phyloP scores from a whole-genome alignment of 1,140 invertebrate genomes.

The Potamilus streckersoni region DNA sequence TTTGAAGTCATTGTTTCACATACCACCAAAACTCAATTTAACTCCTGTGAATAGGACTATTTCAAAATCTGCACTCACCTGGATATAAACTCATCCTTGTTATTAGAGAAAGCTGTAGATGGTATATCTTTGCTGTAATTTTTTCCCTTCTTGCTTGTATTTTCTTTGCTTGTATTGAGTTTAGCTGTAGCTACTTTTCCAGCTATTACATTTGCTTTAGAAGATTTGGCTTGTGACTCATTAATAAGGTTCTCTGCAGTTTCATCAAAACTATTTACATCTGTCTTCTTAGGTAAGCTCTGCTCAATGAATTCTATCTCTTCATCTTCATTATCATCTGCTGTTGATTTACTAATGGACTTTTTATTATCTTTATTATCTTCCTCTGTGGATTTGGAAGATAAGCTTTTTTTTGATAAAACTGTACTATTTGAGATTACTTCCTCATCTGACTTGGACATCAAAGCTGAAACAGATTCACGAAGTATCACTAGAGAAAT shows the following conservation, averaged over 20 bases:
- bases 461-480: constrained; percentile 55
- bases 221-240: constrained; percentile 59
- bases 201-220: constrained; percentile 50
- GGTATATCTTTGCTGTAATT: constrained; percentile 59
- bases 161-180: constrained; percentile 62
- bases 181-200: constrained; percentile 49
- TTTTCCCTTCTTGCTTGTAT: constrained; percentile 58
- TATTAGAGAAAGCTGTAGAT: constrained; percentile 59
- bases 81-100: constrained; percentile 59
- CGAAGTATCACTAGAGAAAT: no score
- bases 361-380: constrained; percentile 54
- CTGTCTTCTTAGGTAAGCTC: constrained; percentile 55
- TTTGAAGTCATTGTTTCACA: no score
- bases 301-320: constrained; percentile 64
- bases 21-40: no score
- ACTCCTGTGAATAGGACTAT: background rate
- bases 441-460: constrained; percentile 64
- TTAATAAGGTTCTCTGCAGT: constrained; percentile 57
- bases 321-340: constrained; percentile 59
- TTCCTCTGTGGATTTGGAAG: constrained; percentile 17
- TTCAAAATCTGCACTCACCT: constrained; percentile 10
- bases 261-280: constrained; percentile 66
- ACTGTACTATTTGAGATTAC: constrained; percentile 64
- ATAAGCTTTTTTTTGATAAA: constrained; percentile 45
- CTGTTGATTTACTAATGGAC: constrained; percentile 29